phyloP scores from a whole-genome alignment of 2,888 invertebrate genomes.

The Drosophila hamatofila region DNA sequence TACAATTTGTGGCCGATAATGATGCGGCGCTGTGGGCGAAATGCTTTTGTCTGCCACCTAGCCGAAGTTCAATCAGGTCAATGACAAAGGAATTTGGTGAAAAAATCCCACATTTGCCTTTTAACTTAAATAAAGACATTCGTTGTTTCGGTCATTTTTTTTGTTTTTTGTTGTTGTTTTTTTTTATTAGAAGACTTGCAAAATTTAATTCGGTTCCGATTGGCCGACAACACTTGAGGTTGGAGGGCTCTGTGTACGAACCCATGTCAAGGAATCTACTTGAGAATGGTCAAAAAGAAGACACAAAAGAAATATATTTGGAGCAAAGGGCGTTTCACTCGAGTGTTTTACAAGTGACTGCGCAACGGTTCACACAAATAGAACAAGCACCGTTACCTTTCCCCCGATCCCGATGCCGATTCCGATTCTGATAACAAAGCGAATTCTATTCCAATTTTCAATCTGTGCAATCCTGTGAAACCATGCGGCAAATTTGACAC shows the following conservation, averaged over 20 bases:
- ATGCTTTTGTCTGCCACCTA: constrained; percentile 21
- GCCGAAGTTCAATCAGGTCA: constrained; percentile 37
- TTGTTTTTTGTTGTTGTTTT: no score
- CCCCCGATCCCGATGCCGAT: neutral
- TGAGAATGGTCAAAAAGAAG: constrained; percentile 26
- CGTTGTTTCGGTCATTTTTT: constrained; percentile 12
- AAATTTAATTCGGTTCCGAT: constrained; percentile 11
- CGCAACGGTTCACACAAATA: constrained; percentile 27
- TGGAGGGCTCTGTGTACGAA: neutral
- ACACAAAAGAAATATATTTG: constrained; percentile 30
- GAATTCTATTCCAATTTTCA: constrained; percentile 26
- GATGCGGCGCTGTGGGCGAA: constrained; percentile 11
- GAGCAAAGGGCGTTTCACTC: constrained; percentile 31
- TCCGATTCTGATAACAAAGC: constrained; percentile 17
- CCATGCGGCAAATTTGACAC: constrained; percentile 62
- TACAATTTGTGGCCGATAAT: constrained; percentile 35
- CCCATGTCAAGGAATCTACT: constrained; percentile 38
- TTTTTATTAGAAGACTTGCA: neutral
- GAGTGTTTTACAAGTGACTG: constrained; percentile 52
- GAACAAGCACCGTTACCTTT: neutral
- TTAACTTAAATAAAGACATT: constrained; percentile 14
- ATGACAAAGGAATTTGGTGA: constrained; percentile 46
- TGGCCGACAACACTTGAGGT: constrained; percentile 1
- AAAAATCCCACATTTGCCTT: constrained; percentile 20
- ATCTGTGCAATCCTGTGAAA: constrained; percentile 42